These are phyloP conservation scores for Lordiphosa collinella DNA, from an alignment of 1,140 invertebrate genomes.

Conservation along the genomic window DNA sequence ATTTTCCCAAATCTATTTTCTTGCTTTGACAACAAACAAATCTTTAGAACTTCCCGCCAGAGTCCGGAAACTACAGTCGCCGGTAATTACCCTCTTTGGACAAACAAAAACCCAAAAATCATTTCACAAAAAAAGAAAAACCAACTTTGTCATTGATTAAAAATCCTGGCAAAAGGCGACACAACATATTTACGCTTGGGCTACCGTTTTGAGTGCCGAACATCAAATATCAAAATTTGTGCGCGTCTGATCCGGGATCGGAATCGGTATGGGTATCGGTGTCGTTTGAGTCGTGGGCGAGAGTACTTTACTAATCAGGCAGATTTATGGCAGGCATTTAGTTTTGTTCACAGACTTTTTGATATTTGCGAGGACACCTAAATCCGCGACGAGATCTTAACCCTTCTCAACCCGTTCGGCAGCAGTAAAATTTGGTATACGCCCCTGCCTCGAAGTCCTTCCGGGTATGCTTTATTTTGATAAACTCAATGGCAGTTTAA, in stretches of 20 bases:
- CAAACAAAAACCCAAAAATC: slow-evolving; percentile 35
- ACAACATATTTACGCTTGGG: slow-evolving; percentile 21
- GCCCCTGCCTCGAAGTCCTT: slow-evolving; percentile 50
- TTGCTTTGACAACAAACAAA: slow-evolving; percentile 21
- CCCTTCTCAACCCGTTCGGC: slow-evolving; percentile 66
- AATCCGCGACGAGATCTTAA: slow-evolving; percentile 48
- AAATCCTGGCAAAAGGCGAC: slow-evolving; percentile 24
- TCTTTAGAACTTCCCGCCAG: slow-evolving; percentile 16
- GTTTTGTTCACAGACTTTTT: slow-evolving; percentile 56
- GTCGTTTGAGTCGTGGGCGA: slow-evolving; percentile 35
- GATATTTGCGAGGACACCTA: slow-evolving; percentile 39
- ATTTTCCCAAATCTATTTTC: background rate
- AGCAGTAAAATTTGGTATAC: slow-evolving; percentile 41
- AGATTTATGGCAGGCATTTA: slow-evolving; percentile 72
- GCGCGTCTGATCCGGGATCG: slow-evolving; percentile 10
- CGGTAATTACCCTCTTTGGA: slow-evolving; percentile 31
- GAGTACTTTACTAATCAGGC: slow-evolving; percentile 72
- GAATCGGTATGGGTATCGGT: background rate
- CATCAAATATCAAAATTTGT: slow-evolving; percentile 22
- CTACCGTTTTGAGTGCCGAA: slow-evolving; percentile 17
- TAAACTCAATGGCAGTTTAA: slow-evolving; percentile 77
- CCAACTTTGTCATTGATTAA: slow-evolving; percentile 51
- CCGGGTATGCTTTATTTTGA: slow-evolving; percentile 70
- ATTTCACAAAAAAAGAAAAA: slow-evolving; percentile 21
- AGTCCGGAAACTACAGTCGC: slow-evolving; percentile 28